Evolutionary conservation across 1,140 invertebrate genomes (phyloP), one percentile per base, ranked within the genome.

Genomic region (Zeugodacus cucurbitae): DNA sequence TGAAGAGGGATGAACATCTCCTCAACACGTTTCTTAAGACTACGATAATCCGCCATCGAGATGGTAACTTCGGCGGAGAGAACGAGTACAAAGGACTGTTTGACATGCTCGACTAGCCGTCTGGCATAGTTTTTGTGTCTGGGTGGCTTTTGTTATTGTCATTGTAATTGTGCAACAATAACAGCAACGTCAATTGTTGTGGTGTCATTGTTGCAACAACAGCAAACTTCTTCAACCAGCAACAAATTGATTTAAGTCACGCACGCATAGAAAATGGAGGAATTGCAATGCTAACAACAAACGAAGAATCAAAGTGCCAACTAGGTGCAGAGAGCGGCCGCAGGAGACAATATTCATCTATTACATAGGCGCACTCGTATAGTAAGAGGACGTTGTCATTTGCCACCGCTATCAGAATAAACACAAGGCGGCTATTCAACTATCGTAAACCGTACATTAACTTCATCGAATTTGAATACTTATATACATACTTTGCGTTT

Each of bases 221-320:
- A 41, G 26, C 44, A 41, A 82, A 82, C 44, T 82, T 82, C 74
- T 48, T 82, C 74, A 44, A 29, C 41, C 22, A 10, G 41, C 74
- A 48, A 82, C 74, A 82, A 82, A 82, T 82, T 48, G 41, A 82
- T 82, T 82, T 82, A 48, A n/a, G 74, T 82, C 74, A 82, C 74
- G 74, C 74, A 48, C 41, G 41, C n/a, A 48, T 5, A 5, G 2
- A 48, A n/a, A 82, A 11, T n/a, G 48, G 37, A 14, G 37, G 8
- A 48, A 34, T n/a, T n/a, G 14, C 22, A 74, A n/a, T 41, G 70
- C n/a, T 14, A 41, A 41, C 67, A 74, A 41, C 6, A 32, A 67
- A 34, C 64, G 29, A 67, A 17, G 26, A 67, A 32, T 11, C 10
- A 34, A 67, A 67, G 34, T 67, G 64, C 64, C 64, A 34, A 67